Evolutionary conservation across 2,797 vertebrate genomes (phyloP).

Genomic region (Poeciliopsis presidionis): DNA sequence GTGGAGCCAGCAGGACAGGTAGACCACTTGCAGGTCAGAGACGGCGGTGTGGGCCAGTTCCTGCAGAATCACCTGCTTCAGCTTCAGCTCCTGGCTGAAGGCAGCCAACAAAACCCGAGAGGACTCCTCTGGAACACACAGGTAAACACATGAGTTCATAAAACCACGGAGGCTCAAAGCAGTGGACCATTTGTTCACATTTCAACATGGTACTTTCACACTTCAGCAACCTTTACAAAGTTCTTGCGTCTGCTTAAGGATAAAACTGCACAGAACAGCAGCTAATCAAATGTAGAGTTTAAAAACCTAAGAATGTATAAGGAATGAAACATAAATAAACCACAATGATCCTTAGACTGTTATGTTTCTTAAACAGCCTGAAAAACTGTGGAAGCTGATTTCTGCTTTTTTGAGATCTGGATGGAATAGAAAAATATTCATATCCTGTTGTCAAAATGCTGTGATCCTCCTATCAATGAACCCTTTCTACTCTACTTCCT

Average conservation of each 20-base stretch:
- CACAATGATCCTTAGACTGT: neutral
- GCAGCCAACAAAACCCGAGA: slow-evolving; percentile 78
- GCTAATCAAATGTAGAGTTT: neutral
- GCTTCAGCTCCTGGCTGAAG: slow-evolving; percentile 85
- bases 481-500: neutral
- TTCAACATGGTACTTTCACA: neutral
- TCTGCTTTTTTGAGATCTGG: neutral
- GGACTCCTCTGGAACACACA: slow-evolving; percentile 28
- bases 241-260: neutral
- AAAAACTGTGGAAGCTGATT: neutral
- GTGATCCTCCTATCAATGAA: neutral
- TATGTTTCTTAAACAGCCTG: neutral
- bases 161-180: neutral
- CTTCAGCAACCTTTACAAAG: neutral
- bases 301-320: neutral
- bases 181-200: neutral
- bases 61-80: slow-evolving; percentile 84
- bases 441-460: neutral
- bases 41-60: slow-evolving; percentile 85
- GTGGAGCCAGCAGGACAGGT: slow-evolving; percentile 92
- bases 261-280: neutral
- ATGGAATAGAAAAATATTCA: neutral
- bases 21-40: slow-evolving; percentile 85
- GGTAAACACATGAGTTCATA: neutral
- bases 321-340: neutral